Evolutionary conservation across 2,888 invertebrate genomes (phyloP).

Genomic region (Trachelus tabidus): DNA sequence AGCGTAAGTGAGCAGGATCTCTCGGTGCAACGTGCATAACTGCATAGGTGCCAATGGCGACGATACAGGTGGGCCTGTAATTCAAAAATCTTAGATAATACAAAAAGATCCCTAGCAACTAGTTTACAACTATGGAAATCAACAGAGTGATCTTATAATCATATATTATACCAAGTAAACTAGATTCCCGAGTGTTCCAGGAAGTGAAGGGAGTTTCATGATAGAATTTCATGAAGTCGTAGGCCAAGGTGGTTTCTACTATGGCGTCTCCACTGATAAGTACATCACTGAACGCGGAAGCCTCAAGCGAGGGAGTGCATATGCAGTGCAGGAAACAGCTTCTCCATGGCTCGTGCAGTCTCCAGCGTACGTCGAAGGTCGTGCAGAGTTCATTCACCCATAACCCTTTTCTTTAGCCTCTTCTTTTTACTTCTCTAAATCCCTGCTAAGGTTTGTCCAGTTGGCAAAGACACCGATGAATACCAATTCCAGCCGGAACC

Average conservation of each 20-base stretch:
- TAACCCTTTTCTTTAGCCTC: constrained; percentile 47
- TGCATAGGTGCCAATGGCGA: constrained; percentile 39
- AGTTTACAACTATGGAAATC: neutral
- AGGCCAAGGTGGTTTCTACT: neutral
- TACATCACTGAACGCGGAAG: constrained; percentile 44
- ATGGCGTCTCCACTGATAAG: constrained; percentile 19
- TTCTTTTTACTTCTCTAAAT: neutral
- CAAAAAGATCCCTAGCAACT: neutral
- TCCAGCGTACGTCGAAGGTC: constrained; percentile 47
- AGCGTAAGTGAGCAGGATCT: constrained; percentile 30
- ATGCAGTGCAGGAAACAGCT: neutral
- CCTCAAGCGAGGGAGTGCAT: constrained; percentile 43
- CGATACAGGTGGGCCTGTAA: constrained; percentile 31
- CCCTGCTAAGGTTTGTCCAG: neutral
- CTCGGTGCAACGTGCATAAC: constrained; percentile 19
- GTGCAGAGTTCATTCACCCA: constrained; percentile 51
- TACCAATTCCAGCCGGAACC: neutral
- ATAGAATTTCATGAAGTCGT: neutral
- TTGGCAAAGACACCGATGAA: neutral
- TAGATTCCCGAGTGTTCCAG: neutral
- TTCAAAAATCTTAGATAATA: neutral
- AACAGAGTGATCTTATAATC: neutral
- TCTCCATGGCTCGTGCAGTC: constrained; percentile 12
- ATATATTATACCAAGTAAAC: neutral
- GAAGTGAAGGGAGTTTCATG: neutral